Evolutionary conservation across 2,113 vertebrate species (phyloP).

Genomic region (Centrocercus urophasianus): DNA sequence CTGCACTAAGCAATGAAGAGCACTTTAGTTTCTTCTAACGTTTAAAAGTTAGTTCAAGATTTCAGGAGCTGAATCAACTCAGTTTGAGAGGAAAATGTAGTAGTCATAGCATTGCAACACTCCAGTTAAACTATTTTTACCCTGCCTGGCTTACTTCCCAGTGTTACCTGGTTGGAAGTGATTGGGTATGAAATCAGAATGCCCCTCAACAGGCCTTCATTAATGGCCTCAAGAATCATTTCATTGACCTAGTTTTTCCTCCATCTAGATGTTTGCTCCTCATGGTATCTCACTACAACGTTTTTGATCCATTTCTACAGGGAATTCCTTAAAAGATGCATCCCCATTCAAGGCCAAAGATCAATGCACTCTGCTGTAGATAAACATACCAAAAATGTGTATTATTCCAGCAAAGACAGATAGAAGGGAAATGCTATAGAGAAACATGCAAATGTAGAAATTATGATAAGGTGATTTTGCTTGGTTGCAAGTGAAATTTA

Average conservation of each 20-base stretch:
- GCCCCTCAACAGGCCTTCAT: neutral
- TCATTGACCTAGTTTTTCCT: constrained; percentile 46
- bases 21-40: neutral
- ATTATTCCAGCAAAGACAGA: neutral
- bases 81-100: neutral
- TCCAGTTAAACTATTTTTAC: neutral
- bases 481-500: neutral
- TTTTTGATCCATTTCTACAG: neutral
- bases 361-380: neutral
- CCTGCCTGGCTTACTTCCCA: constrained; percentile 6
- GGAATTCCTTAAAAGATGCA: neutral
- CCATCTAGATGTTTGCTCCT: neutral
- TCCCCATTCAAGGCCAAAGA: neutral
- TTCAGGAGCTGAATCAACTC: neutral
- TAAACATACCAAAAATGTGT: fast-evolving
- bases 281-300: neutral
- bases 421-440: neutral
- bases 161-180: constrained; percentile 22
- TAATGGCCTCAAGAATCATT: constrained; percentile 11
- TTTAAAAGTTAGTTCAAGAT: neutral
- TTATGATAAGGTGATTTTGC: neutral
- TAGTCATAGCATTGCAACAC: neutral
- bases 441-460: neutral
- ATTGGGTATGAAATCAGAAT: constrained; percentile 25
- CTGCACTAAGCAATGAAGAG: neutral